Evolutionary conservation across 30 jellyfish, hydroid and myxozoan species (phyloP).

Genomic region (Sanderia malayensis): DNA sequence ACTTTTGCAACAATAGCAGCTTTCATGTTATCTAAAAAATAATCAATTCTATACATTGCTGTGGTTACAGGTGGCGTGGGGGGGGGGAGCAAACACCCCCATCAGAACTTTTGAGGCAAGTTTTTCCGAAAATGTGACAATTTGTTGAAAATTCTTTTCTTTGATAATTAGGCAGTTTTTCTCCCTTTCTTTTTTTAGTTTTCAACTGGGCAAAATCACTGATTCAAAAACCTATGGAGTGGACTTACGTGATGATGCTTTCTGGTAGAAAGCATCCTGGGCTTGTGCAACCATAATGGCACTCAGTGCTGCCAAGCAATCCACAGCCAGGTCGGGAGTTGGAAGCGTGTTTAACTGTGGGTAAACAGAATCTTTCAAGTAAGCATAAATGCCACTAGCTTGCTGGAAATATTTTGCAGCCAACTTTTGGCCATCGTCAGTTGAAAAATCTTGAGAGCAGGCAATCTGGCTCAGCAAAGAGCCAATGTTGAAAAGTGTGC

Average conservation of each 20-base stretch:
- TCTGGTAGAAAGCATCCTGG: constrained; percentile 90
- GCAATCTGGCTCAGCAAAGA: constrained; percentile 86
- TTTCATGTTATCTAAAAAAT: constrained; percentile 83
- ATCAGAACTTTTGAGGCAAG: too few relatives aligned
- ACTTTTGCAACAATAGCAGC: constrained; percentile 91
- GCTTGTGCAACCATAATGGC: constrained; percentile 97
- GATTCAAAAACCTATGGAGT: too few relatives aligned
- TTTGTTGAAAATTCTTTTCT: too few relatives aligned
- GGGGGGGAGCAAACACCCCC: too few relatives aligned
- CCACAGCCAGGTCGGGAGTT: constrained; percentile 92
- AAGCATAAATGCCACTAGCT: constrained; percentile 82
- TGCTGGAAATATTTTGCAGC: constrained; percentile 97
- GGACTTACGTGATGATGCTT: constrained; percentile 87
- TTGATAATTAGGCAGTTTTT: too few relatives aligned
- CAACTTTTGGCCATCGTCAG: constrained; percentile 91
- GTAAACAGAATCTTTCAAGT: constrained; percentile 80
- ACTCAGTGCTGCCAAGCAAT: constrained; percentile 77
- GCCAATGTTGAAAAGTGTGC: constrained; percentile 86
- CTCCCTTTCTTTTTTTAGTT: too few relatives aligned
- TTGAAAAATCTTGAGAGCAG: constrained; percentile 62
- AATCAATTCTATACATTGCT: too few relatives aligned
- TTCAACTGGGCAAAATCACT: too few relatives aligned
- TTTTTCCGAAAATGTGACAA: too few relatives aligned
- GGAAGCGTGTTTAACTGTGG: constrained; percentile 89
- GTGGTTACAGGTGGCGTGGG: too few relatives aligned